Evolutionary conservation across 37 sponge, comb jelly and placozoan genomes (phyloP), one percentile per base, ranked within the genome.

Genomic region (Chondrilla cf. caribensis): DNA sequence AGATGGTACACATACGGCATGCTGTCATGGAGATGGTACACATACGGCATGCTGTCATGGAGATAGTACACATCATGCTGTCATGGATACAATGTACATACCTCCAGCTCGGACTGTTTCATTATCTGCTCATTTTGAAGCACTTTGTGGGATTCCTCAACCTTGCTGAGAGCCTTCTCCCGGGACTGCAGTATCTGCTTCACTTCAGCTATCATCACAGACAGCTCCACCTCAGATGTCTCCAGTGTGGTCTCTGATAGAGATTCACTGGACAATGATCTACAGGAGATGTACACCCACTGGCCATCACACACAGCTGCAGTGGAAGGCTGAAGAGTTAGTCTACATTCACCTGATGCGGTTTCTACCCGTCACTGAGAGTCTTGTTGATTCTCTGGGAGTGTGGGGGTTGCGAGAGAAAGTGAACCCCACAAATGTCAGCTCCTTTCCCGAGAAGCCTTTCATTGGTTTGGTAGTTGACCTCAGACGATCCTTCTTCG

Each of bases 361-460:
- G 5, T 0, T 33, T 32, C 68, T 32, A 33, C 22, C 35, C 17
- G 7, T 29, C n/a, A 33, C 11, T 4, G 29, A 28, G 32, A 67
- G 17, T 32, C 35, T 6, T 32, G n/a, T 33, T 6, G 51, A 47
- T 47, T 11, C 9, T 47, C 51, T 11, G 9, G 6, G 9, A 11
- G 51, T 47, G 51, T 47, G 51, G 11, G 51, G 6, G 6, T 14
- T 39, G 21, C 88, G 37, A 21, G 84, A 88, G 87, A 87, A 95
- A 18, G 93, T 97, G 86, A 97, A 97, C 60, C 97, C 97, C 21
- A 90, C 78, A 83, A 97, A 97, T 32, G 95, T 95, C 2, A 97
- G 85, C 22, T 54, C 72, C 60, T 84, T 79, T 8, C 92, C 94
- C 18, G 86, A 81, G 80, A 91, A 91, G 18, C 70, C 84, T 2